Evolutionary conservation across 1,140 invertebrate species (phyloP), one percentile per base, ranked within the genome.

Genomic region (Neotoxoptera formosana): DNA sequence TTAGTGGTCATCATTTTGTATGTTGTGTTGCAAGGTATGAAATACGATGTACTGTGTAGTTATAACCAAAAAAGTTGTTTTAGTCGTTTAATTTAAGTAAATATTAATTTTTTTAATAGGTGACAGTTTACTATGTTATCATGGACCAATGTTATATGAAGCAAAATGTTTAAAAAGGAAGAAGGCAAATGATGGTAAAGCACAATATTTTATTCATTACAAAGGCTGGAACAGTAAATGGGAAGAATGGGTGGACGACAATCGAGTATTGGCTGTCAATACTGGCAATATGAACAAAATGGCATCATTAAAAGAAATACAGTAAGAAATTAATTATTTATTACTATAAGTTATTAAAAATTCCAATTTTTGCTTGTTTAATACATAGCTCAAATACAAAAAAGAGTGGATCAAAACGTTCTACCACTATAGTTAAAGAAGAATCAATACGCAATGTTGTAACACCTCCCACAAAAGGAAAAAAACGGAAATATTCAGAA

Each of bases 211-310:
- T 47, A 98, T 99, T 94, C 99, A 99, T 95, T 99, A 99, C 95
- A 98, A 98, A 94, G 99, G 99, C 17, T 99, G 98, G 98, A 99
- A 99, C 95, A 99, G 99, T 96, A 99, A 98, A 98, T 99, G 99
- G 99, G 99, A 99, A 95, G 99, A 99, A 96, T 99, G 98, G 98
- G 99, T 99, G 23, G 98, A 98, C 1, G 98, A 99, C 95, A 98
- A 97, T 94, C 95, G 99, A 95, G 98, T 99, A 17, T 95, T 99
- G 20, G 99, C 99, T 95, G 98, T 97, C 94, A 99, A 98, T 95
- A 98, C 99, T 94, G 96, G 97, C 11, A 99, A 99, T 95, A 96
- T 98, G 0, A 97, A 98, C 94, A 97, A 97, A 94, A 98, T 99
- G 95, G 98, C 97, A 95, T 98, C 99, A 95, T 96, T 99, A 45